phyloP scores from a whole-genome alignment of 2,113 vertebrate genomes.

The Ameiurus melas region DNA sequence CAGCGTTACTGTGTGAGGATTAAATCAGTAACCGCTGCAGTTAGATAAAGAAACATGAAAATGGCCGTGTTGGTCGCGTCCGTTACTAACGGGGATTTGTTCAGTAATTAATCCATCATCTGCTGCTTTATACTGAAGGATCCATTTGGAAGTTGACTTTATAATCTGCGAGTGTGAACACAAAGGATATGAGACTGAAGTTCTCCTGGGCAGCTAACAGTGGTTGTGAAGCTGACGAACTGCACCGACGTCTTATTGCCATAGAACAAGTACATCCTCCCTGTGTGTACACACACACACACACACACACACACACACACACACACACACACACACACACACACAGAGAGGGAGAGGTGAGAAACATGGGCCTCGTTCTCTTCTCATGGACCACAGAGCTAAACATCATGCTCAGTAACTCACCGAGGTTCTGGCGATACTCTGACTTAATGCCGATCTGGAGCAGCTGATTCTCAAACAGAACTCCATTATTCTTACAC shows the following conservation, averaged over 20 bases:
- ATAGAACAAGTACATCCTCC: conserved; percentile 93
- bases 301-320: conserved; percentile 22
- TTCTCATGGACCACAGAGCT: background rate
- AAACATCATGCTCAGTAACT: conserved; percentile 43
- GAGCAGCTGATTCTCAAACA: conserved; percentile 91
- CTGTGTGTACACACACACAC: conserved; percentile 62
- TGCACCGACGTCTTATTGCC: conserved; percentile 93
- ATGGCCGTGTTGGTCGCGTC: background rate
- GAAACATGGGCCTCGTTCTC: background rate
- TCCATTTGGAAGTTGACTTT: background rate
- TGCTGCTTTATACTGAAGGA: background rate
- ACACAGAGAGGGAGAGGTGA: background rate
- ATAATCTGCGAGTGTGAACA: background rate
- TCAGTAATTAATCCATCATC: background rate
- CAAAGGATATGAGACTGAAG: conserved; percentile 87
- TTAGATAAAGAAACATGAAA: background rate
- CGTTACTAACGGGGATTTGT: background rate
- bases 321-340: conserved; percentile 5
- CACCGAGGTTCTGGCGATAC: conserved; percentile 91
- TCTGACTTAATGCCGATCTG: conserved; percentile 93
- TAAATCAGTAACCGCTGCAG: background rate
- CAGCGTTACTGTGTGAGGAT: background rate
- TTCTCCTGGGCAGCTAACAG: conserved; percentile 82
- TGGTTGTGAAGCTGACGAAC: conserved; percentile 85
- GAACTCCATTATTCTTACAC: conserved; percentile 93